Evolutionary conservation across 1,140 invertebrate species (phyloP), one percentile per base, ranked within the genome.

Genomic region (Gryllus bimaculatus): DNA sequence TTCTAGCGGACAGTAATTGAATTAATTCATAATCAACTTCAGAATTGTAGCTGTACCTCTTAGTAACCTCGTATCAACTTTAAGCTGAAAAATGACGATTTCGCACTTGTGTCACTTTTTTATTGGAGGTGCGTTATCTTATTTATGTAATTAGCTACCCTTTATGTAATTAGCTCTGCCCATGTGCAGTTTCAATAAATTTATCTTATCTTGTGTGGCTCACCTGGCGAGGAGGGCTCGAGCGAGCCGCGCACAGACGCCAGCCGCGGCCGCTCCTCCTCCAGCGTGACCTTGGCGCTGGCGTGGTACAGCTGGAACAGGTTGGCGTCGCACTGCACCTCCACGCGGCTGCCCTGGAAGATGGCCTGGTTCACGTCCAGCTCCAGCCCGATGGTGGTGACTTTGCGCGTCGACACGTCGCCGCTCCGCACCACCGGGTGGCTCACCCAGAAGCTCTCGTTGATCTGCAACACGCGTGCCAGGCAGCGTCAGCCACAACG

Each of bases 241-340:
- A 90, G 88, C 66, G 90, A 91, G 79, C 90, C 90, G 84, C 91
- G 86, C 48, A 92, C 90, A 7, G 90, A 90, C 48, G 90, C 90
- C 49, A 91, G 87, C 83, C 90, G 87, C 47, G 91, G 91, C 81
- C 88, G 86, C 84, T 92, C 90, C 83, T 92, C 90, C 80, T 90
- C 89, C 73, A 92, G 83, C n/a, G 88, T 82, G 8, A 89, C 80
- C 26, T 87, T 88, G 15, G 86, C 86, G 80, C 87, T 85, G 77
- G 86, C 86, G 47, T 86, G 86, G 85, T 90, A 91, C 77, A 90
- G 87, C 79, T 89, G 86, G 85, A 90, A 89, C 83, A 92, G 87
- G 74, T 88, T 88, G 48, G 90, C 90, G 78, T 89, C 87, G 82
- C 91, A 92, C 78, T 89, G 87, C 79, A 92, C 87, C 81, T 89